Percentiles rank a stretch among this genome's conserved stretches.
Conservation (phyloP, 1,140 invertebrate species). For the Bombus consobrinus region DNA sequence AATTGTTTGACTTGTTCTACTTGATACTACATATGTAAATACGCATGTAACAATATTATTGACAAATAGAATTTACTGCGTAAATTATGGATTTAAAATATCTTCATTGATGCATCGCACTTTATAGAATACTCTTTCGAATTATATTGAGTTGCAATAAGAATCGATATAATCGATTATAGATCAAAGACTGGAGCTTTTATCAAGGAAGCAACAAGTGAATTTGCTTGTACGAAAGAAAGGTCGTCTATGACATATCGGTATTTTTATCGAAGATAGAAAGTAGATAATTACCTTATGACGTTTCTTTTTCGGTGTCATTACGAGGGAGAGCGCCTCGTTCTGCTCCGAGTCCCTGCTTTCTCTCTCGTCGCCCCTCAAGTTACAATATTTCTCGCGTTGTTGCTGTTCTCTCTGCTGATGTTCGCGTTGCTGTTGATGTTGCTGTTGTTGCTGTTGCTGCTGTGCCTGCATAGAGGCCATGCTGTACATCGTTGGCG, state of each 20-base stretch:
- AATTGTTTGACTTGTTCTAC: not conserved
- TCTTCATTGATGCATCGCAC: not conserved
- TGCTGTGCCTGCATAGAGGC: conserved; percentile 85
- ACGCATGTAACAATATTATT: not conserved
- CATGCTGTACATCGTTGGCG: conserved; percentile 84
- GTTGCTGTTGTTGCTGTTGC: conserved; percentile 85
- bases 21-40: not conserved
- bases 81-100: not conserved
- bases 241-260: not conserved
- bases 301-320: conserved; percentile 96
- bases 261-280: not conserved
- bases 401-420: conserved; percentile 79
- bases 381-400: conserved; percentile 87
- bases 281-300: conserved; percentile 88
- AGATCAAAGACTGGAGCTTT: not conserved
- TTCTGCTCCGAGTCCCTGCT: conserved; percentile 92
- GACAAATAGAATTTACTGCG: too few relatives aligned
- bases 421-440: conserved; percentile 82
- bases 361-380: conserved; percentile 85
- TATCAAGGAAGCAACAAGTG: conserved; percentile 2
- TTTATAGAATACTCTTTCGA: too few relatives aligned
- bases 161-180: not conserved
- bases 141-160: not conserved
- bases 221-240: not conserved
- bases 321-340: conserved; percentile 95